Percentiles rank a stretch among this genome's conserved stretches.
Evolutionary conservation across 2,797 vertebrate genomes (phyloP).

Genomic region (Cetoscarus ocellatus): DNA sequence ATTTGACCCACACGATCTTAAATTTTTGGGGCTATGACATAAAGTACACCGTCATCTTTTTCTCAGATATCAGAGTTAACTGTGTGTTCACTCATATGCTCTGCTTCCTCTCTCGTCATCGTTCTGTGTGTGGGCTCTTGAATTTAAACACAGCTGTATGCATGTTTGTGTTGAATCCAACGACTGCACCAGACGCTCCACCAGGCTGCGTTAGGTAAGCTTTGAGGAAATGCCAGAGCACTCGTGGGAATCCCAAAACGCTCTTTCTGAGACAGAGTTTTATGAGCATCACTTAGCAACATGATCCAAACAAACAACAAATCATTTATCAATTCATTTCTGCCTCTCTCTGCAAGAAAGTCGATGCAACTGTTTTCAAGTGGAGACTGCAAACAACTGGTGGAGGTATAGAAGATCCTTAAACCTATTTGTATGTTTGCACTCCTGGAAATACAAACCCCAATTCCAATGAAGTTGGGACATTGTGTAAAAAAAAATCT

Average conservation of each 20-base stretch:
- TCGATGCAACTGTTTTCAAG: neutral
- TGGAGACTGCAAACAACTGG: neutral
- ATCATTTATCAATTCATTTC: neutral
- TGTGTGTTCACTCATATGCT: too few species aligned
- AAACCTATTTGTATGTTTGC: neutral
- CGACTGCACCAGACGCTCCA: slow-evolving; percentile 55
- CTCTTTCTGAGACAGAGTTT: slow-evolving; percentile 41
- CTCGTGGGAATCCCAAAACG: slow-evolving; percentile 68
- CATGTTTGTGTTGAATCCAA: slow-evolving; percentile 74
- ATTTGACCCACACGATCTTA: too few species aligned
- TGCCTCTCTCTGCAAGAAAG: neutral
- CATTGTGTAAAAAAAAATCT: too few species aligned
- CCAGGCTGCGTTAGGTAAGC: slow-evolving; percentile 60
- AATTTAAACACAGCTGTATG: slow-evolving; percentile 61
- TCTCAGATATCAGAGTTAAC: too few species aligned
- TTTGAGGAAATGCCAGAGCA: slow-evolving; percentile 76
- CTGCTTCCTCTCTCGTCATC: neutral
- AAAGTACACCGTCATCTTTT: too few species aligned
- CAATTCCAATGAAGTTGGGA: too few species aligned
- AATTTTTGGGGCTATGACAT: too few species aligned
- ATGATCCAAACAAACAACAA: slow-evolving; percentile 44
- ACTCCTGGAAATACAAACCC: neutral
- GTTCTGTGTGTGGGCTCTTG: slow-evolving; percentile 20
- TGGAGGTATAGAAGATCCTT: neutral
- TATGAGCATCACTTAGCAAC: slow-evolving; percentile 39